phyloP scores from a whole-genome alignment of 92 coral and sea anemone genomes.

The Siderastrea radians region DNA sequence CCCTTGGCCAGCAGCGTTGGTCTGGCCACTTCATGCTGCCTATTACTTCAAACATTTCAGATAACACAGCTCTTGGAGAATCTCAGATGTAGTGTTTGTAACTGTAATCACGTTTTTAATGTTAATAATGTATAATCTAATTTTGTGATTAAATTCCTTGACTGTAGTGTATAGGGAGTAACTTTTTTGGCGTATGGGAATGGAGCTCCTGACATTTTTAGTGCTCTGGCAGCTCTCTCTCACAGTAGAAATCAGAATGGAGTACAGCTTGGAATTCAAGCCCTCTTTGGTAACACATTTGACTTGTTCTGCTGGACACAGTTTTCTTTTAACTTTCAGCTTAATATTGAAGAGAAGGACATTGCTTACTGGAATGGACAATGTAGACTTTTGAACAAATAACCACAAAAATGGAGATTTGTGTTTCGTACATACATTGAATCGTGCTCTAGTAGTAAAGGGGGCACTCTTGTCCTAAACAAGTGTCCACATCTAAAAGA shows the following conservation, averaged over 20 bases:
- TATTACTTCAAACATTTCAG: too few species aligned
- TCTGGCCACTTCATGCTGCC: too few species aligned
- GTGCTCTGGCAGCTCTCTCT: constrained; percentile 90
- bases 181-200: constrained; percentile 95
- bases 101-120: background rate
- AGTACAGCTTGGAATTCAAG: constrained; percentile 89
- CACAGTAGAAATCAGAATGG: constrained; percentile 42
- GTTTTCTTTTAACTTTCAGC: background rate
- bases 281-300: constrained; percentile 80
- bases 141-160: constrained; percentile 19
- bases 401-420: too few species aligned
- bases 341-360: too few species aligned
- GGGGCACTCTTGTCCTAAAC: too few species aligned
- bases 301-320: background rate
- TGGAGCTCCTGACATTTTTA: constrained; percentile 98
- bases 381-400: too few species aligned
- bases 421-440: too few species aligned
- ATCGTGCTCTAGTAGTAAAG: too few species aligned
- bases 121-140: background rate
- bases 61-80: too few species aligned
- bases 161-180: constrained; percentile 75
- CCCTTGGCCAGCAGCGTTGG: too few species aligned
- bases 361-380: too few species aligned
- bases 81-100: background rate
- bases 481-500: too few species aligned